Evolutionary conservation across 2,888 invertebrate species (phyloP).

Genomic region (Erpobdella octoculata): DNA sequence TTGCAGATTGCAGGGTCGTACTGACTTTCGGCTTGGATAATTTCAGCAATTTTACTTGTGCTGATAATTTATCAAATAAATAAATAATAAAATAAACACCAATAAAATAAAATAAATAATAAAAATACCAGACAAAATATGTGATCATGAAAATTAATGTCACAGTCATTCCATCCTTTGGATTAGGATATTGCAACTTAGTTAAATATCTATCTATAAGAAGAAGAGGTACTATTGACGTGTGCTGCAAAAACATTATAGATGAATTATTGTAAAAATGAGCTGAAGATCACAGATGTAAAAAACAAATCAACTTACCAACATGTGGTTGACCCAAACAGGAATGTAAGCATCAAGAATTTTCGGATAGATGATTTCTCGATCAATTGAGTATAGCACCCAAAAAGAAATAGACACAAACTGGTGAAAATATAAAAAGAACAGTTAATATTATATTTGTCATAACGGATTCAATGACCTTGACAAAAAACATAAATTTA

Average conservation of each 20-base stretch:
- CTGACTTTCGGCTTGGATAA: too few relatives aligned
- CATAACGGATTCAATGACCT: background rate
- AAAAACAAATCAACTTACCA: background rate
- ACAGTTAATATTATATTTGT: background rate
- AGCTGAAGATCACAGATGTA: background rate
- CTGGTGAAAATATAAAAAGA: background rate
- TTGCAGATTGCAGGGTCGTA: too few relatives aligned
- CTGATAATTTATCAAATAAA: too few relatives aligned
- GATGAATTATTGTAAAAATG: background rate
- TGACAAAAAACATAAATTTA: background rate
- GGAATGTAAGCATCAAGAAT: background rate
- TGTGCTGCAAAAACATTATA: background rate
- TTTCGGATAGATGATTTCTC: background rate
- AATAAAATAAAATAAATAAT: too few relatives aligned
- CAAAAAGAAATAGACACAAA: constrained; percentile 1
- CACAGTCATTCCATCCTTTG: background rate
- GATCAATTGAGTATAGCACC: background rate
- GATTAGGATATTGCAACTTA: background rate
- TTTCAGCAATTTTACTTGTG: too few relatives aligned
- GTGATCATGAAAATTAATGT: background rate
- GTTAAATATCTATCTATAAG: background rate
- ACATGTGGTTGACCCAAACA: background rate
- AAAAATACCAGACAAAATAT: background rate
- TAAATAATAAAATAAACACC: too few relatives aligned
- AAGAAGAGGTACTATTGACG: background rate